Percentiles rank a stretch among this genome's conserved stretches.
Conservation (phyloP, 2,888 invertebrate genomes). For the Automeris io region DNA sequence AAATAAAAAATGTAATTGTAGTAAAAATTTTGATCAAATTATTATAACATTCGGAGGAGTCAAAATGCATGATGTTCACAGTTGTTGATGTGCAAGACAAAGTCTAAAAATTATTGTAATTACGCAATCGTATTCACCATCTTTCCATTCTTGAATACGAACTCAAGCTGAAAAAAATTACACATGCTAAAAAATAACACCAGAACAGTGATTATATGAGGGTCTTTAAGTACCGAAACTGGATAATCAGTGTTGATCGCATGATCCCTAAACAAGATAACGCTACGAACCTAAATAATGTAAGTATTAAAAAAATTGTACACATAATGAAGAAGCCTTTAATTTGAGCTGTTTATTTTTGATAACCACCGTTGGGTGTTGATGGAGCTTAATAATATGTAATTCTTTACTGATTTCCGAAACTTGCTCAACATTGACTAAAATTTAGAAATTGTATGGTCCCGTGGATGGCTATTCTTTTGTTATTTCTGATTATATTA, state of each 20-base stretch:
- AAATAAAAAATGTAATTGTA: no score
- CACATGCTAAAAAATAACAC: slow-evolving; percentile 1
- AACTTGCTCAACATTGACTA: slow-evolving; percentile 61
- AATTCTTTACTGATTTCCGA: slow-evolving; percentile 71
- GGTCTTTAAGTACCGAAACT: slow-evolving; percentile 37
- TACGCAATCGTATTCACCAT: no score
- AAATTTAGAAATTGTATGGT: slow-evolving; percentile 55
- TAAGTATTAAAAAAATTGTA: slow-evolving; percentile 64
- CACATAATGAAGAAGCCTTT: slow-evolving; percentile 67
- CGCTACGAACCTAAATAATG: slow-evolving; percentile 55
- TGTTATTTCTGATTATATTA: slow-evolving; percentile 21
- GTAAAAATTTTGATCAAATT: no score
- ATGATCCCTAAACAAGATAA: slow-evolving; percentile 53
- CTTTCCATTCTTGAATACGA: no score
- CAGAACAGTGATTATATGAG: neutral
- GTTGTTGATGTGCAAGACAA: no score
- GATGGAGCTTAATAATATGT: slow-evolving; percentile 71
- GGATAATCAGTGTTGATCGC: slow-evolving; percentile 57
- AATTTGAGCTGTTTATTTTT: slow-evolving; percentile 72
- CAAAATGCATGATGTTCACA: no score
- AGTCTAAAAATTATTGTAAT: no score
- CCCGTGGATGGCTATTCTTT: slow-evolving; percentile 42
- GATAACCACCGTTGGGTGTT: slow-evolving; percentile 68
- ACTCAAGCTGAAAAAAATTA: neutral
- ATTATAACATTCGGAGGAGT: no score